These are phyloP conservation scores for Rhodinocichla rosea DNA, from an alignment of 2,113 vertebrate genomes.

Conservation along the genomic window DNA sequence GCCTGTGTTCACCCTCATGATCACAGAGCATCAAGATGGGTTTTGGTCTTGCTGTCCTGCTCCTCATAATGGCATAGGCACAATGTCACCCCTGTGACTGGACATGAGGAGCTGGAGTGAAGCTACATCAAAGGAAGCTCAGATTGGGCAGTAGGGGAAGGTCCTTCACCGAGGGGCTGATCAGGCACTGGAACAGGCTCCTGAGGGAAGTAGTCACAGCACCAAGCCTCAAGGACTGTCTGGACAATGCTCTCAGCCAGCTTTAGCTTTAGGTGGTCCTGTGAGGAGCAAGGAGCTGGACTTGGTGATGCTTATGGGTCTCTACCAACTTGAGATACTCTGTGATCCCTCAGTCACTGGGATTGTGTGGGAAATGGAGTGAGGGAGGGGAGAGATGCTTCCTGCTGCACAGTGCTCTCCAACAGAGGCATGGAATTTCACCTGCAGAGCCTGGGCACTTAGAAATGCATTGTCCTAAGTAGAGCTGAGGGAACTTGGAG, in stretches of 20 bases:
- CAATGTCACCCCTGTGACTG: background rate
- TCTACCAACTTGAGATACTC: background rate
- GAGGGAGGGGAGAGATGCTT: background rate
- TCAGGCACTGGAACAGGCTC: background rate
- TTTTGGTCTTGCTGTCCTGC: background rate
- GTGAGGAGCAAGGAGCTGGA: accelerated
- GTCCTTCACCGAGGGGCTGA: background rate
- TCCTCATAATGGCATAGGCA: background rate
- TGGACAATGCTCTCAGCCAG: background rate
- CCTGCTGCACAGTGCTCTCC: background rate
- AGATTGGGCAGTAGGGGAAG: background rate
- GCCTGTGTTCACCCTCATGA: background rate
- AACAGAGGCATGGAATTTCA: background rate
- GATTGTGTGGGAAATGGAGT: background rate
- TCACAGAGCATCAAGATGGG: background rate
- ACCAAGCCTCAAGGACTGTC: background rate
- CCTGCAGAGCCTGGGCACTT: background rate
- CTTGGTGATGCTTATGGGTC: background rate
- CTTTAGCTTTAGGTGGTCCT: background rate
- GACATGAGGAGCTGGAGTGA: background rate
- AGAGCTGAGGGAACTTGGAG: slow-evolving; percentile 5
- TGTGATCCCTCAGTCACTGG: background rate
- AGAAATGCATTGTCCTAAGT: slow-evolving; percentile 4
- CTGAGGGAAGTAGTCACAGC: background rate
- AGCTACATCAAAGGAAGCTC: background rate